These are phyloP conservation scores for Drosophila nr. medialis DNA, from an alignment of 2,888 invertebrate genomes.

Conservation along the genomic window DNA sequence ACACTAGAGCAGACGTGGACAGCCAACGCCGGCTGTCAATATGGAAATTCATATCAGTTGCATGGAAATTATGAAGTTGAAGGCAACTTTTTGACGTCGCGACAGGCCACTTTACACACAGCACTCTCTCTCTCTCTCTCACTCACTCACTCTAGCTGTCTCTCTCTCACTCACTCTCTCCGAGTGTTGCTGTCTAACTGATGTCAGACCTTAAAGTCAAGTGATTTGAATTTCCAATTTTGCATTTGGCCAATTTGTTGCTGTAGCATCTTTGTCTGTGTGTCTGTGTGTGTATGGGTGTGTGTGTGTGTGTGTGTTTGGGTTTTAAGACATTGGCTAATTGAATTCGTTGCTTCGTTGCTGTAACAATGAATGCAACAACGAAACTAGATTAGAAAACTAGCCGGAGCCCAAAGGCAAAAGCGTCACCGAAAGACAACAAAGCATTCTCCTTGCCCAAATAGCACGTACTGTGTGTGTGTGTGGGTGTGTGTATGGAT, in stretches of 20 bases:
- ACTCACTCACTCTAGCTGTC: neutral
- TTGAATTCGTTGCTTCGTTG: constrained; percentile 59
- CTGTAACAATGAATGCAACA: constrained; percentile 43
- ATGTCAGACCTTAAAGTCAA: constrained; percentile 42
- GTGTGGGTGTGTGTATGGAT: constrained; percentile 6
- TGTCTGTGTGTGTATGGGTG: neutral
- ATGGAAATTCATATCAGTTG: constrained; percentile 79
- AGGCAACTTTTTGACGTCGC: constrained; percentile 58
- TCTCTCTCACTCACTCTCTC: neutral
- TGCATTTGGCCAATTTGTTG: constrained; percentile 14
- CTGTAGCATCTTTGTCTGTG: neutral
- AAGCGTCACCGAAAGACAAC: constrained; percentile 19
- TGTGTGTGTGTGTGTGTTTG: constrained; percentile 2
- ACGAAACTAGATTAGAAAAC: constrained; percentile 65
- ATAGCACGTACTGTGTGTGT: constrained; percentile 56
- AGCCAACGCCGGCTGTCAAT: constrained; percentile 76
- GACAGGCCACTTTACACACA: constrained; percentile 36
- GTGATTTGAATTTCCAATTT: constrained; percentile 28
- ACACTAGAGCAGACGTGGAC: constrained; percentile 23
- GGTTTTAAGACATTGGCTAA: constrained; percentile 65
- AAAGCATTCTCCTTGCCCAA: constrained; percentile 53
- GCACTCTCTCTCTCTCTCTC: neutral
- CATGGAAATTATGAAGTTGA: constrained; percentile 38
- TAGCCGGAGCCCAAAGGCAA: constrained; percentile 31
- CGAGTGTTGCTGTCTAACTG: constrained; percentile 10